Base-by-base conservation (phyloP, 2,797 vertebrate genomes). In the Coluber constrictor region DNA sequence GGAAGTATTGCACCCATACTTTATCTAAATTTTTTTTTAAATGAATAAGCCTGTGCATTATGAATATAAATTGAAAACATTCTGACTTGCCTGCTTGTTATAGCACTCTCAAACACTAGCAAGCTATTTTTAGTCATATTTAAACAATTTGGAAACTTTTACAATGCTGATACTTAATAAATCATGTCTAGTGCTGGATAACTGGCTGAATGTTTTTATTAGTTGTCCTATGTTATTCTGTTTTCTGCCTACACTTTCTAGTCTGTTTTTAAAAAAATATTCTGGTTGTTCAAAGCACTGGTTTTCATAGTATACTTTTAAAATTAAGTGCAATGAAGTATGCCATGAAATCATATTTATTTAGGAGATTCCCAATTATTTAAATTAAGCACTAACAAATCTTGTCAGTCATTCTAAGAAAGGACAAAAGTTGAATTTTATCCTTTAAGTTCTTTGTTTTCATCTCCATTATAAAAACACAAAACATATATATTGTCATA, bases 91-190 rank as follows among this genome's bases (percentile, higher is more conserved):
- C 57, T 74, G 60, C 37, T 91, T 90, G 32, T 60, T 83, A 61
- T n/a, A 43, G n/a, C n/a, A 89, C 9, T 88, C 29, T 88, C 29
- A 23, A 79, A 25, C 15, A 83, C 66, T 61, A 43, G 25, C n/a
- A 32, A 93, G 63, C 47, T 91, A 93, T 93, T 88, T 91, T 54
- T 91, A 91, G 47, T 66, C 32, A 56, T 56, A 89, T 74, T 70
- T 63, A 86, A 70, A 54, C 74, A 66, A 54, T 55, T 54, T 89
- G 90, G 60, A 61, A 89, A 18, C 32, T 91, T 93, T 32, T 87
- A 47, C 8, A 87, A 90, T 43, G 11, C 7, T 27, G 29, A 18
- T 79, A 79, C 51, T 56, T 86, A 66, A 79, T 79, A 90, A 92
- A 92, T 86, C 59, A 86, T 90, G 59, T 63, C 37, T 27, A 86